phyloP scores from a whole-genome alignment of 2,113 vertebrate species.

The Epinephelus cyanopodus region DNA sequence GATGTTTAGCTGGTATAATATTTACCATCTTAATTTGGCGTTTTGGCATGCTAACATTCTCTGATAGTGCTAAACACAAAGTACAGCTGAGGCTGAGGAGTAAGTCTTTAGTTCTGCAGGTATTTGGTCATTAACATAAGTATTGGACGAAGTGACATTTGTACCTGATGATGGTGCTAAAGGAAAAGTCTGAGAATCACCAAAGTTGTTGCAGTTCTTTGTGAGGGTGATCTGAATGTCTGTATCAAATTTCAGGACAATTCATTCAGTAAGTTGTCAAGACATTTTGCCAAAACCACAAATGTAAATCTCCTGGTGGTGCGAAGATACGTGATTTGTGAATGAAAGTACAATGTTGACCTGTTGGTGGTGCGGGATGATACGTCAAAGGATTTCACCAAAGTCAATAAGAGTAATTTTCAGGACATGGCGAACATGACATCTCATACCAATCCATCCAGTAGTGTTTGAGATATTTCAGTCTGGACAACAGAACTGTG shows the following conservation, averaged over 20 bases:
- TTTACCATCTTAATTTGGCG: no score
- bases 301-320: neutral
- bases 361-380: neutral
- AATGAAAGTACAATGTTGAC: no score
- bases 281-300: neutral
- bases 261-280: no score
- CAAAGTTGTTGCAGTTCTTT: no score
- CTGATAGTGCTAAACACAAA: neutral
- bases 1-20: no score
- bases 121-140: neutral
- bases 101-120: neutral
- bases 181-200: no score
- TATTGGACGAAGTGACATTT: no score
- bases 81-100: neutral
- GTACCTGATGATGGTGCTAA: neutral
- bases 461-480: neutral
- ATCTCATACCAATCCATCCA: no score
- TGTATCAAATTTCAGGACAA: no score
- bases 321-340: neutral
- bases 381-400: neutral
- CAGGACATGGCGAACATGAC: neutral
- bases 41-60: neutral
- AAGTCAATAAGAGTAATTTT: neutral
- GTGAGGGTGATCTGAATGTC: no score
- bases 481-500: neutral